phyloP scores from a whole-genome alignment of 2,888 invertebrate genomes.

The Leptura quadrifasciata region DNA sequence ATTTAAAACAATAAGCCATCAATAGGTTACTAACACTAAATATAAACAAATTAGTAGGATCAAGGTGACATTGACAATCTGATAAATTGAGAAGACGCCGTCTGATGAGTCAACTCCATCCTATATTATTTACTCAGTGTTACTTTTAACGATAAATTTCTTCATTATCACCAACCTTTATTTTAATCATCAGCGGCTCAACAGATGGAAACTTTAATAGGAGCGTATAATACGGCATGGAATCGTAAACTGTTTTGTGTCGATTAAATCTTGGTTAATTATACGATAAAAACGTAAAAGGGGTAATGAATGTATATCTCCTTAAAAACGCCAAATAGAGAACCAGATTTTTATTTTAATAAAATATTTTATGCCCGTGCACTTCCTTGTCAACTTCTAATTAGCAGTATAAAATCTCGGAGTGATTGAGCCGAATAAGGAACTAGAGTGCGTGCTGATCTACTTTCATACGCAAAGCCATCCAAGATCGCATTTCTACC shows the following conservation, averaged over 20 bases:
- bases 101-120: background rate
- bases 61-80: background rate
- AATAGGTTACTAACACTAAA: background rate
- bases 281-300: constrained; percentile 1
- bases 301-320: background rate
- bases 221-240: background rate
- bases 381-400: constrained; percentile 51
- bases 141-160: background rate
- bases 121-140: background rate
- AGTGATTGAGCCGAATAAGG: constrained; percentile 47
- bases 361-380: constrained; percentile 34
- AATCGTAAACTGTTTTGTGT: constrained; percentile 14
- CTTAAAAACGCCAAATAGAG: constrained; percentile 13
- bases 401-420: constrained; percentile 54
- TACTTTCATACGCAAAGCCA: constrained; percentile 64
- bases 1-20: background rate
- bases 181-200: background rate
- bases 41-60: background rate
- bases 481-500: constrained; percentile 62
- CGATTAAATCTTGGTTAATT: constrained; percentile 15
- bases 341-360: constrained; percentile 20
- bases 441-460: constrained; percentile 61
- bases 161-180: background rate
- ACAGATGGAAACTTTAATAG: constrained; percentile 10
- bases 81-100: background rate